Percentiles rank a stretch among this genome's conserved stretches.
Conservation (phyloP, 2,888 invertebrate genomes). For the Phlogophora meticulosa region DNA sequence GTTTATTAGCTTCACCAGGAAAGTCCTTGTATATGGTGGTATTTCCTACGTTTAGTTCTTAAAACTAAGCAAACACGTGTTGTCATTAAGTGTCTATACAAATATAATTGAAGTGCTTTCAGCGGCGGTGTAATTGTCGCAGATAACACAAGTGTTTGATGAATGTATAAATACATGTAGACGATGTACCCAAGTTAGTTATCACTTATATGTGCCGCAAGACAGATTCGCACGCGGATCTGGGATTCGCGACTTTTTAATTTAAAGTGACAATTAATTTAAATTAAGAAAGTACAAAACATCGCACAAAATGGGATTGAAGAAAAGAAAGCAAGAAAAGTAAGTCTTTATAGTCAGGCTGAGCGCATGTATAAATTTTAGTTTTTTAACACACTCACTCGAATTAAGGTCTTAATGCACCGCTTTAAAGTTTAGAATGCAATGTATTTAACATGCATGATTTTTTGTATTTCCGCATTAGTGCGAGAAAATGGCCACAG, state of each 20-base stretch:
- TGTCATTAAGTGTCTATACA: conserved; percentile 36
- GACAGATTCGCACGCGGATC: neutral
- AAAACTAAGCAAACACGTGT: conserved; percentile 36
- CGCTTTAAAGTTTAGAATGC: too few species aligned
- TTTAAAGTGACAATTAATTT: conserved; percentile 11
- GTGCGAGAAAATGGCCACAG: too few species aligned
- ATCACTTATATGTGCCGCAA: conserved; percentile 12
- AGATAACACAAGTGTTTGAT: conserved; percentile 48
- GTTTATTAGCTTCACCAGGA: neutral
- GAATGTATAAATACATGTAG: conserved; percentile 53
- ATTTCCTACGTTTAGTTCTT: conserved; percentile 39
- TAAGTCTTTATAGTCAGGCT: conserved; percentile 28
- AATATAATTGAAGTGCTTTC: conserved; percentile 56
- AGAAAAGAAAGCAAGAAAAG: conserved; percentile 33
- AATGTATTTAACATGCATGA: too few species aligned
- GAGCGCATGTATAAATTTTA: conserved; percentile 8
- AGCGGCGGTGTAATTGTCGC: conserved; percentile 38
- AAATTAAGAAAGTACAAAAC: neutral
- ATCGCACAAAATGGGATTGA: conserved; percentile 38
- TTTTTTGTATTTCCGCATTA: too few species aligned
- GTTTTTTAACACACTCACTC: neutral
- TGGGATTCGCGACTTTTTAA: neutral
- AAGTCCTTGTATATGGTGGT: conserved; percentile 29
- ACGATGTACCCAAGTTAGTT: conserved; percentile 21
- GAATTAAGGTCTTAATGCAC: too few species aligned